phyloP scores from a whole-genome alignment of 1,140 invertebrate genomes.

The Polypedilum vanderplanki region DNA sequence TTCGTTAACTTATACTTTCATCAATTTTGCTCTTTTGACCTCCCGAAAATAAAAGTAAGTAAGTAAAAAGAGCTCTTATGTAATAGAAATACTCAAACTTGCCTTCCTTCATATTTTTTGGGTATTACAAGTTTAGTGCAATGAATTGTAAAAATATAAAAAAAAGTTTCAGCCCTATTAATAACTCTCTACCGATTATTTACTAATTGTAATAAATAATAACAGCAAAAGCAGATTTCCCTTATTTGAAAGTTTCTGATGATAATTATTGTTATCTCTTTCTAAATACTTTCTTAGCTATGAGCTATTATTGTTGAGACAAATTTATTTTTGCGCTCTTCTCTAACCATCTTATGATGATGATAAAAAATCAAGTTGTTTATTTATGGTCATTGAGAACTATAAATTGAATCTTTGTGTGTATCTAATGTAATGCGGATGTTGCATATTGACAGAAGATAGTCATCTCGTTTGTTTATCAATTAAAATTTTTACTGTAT shows the following conservation, averaged over 20 bases:
- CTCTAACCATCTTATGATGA: background rate
- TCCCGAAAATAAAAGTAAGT: too few relatives aligned
- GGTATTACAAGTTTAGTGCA: too few relatives aligned
- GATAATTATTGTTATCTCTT: background rate
- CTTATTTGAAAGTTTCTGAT: background rate
- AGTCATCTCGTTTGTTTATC: background rate
- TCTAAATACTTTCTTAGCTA: slow-evolving; percentile 1
- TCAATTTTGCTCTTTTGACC: too few relatives aligned
- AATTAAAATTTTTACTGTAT: background rate
- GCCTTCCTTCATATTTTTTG: too few relatives aligned
- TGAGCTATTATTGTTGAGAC: background rate
- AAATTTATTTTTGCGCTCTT: background rate
- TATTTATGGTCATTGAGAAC: background rate
- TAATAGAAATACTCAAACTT: too few relatives aligned
- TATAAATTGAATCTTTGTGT: slow-evolving; percentile 8
- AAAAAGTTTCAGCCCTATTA: too few relatives aligned
- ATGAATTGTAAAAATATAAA: too few relatives aligned
- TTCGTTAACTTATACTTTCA: too few relatives aligned
- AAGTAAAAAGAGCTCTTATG: too few relatives aligned
- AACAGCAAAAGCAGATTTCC: too few relatives aligned
- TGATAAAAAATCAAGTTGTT: background rate
- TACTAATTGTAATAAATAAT: too few relatives aligned
- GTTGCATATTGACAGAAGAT: slow-evolving; percentile 2
- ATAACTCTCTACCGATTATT: too few relatives aligned
- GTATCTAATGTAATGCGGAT: background rate